Evolutionary conservation across 53 echinoderm and acorn worm genomes (phyloP), one percentile per base, ranked within the genome.

Genomic region (Holothuria scabra): DNA sequence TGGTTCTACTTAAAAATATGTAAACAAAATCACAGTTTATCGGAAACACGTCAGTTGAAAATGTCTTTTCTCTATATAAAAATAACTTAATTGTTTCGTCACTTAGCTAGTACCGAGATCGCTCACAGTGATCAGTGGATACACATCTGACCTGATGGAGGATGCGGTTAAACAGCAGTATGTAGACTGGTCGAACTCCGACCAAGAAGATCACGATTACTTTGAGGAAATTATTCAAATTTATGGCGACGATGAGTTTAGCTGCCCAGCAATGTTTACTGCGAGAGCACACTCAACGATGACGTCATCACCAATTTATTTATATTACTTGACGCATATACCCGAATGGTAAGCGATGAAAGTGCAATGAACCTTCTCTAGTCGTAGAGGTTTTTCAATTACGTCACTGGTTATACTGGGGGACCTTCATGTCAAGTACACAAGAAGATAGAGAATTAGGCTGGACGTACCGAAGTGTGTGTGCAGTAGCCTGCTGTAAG

Each of bases 101-200:
- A 65, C 31, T 25, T 20, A 72, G 72, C 72, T 72, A 11, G 72
- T 72, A 32, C 8, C 85, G 26, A 82, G 60, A 18, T 21, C 37
- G 0, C n/a, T 56, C 1, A 65, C 70, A 16, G 62, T 31, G 5
- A 63, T 62, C 28, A 81, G 74, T 68, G 76, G 84, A 5, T 76
- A 44, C 28, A 74, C 28, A 0, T 86, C 89, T 59, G 89, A 82
- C 20, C 57, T 94, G 20, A 44, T 91, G 9, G 65, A 55, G 24
- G 92, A 94, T 52, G 85, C 89, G 28, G 76, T 87, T 28, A 80
- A 59, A 35, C 94, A 92, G 35, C 84, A 94, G 46, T 94, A 94
- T 76, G 67, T 80, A 12, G 90, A 94, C 84, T 94, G 94, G 94
- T 62, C 94, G 10, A 55, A 30, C 12, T 90, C 85, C 1, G 94